Conservation (phyloP, 2,888 invertebrate species). For the Phrixothrix hirtus region DNA sequence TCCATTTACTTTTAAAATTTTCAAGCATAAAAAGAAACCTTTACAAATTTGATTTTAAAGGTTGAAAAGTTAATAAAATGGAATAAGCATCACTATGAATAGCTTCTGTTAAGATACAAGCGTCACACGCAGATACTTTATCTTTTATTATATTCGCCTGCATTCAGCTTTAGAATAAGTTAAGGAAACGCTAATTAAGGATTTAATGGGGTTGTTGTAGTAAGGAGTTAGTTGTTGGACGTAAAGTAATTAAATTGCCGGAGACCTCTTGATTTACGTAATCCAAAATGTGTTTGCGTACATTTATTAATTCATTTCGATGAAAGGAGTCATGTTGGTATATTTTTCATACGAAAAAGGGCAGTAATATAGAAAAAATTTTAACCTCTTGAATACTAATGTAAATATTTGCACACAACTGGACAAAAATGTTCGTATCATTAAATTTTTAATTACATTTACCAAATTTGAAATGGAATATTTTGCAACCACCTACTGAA, state of each 20-base stretch:
- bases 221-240: constrained; percentile 7
- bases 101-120: background rate
- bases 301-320: background rate
- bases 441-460: no score
- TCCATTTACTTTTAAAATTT: background rate
- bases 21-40: constrained; percentile 4
- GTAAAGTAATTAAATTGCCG: constrained; percentile 10
- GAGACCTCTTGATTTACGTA: background rate
- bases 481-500: no score
- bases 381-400: background rate
- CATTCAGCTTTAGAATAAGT: constrained; percentile 1
- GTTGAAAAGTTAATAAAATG: constrained; percentile 13
- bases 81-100: constrained; percentile 16
- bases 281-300: constrained; percentile 1
- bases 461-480: no score
- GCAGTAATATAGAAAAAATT: background rate
- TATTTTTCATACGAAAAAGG: background rate
- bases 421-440: no score
- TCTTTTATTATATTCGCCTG: background rate
- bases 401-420: background rate
- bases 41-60: constrained; percentile 19
- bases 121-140: background rate
- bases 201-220: constrained; percentile 16
- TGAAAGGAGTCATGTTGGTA: background rate
- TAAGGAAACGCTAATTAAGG: constrained; percentile 6